These are phyloP conservation scores for Echiichthys vipera DNA, from an alignment of 2,797 vertebrate species.

Conservation along the genomic window DNA sequence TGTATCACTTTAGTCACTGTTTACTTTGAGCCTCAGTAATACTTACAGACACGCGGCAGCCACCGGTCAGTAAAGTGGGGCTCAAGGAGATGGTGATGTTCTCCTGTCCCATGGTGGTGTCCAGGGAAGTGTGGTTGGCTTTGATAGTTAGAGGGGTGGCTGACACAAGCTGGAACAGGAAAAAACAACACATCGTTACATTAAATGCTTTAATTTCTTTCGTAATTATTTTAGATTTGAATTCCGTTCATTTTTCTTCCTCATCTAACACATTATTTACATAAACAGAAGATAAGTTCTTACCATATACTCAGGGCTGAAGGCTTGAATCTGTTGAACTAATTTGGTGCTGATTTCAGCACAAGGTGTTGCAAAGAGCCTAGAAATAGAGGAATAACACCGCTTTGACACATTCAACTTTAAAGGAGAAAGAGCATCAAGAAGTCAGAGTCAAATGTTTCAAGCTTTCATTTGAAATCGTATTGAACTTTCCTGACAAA, in stretches of 20 bases:
- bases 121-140: constrained; percentile 59
- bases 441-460: not conserved
- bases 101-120: constrained; percentile 39
- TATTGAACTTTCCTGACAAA: no score
- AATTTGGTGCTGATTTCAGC: constrained; percentile 29
- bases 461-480: no score
- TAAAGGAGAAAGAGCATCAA: not conserved
- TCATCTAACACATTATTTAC: not conserved
- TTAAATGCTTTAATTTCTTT: no score
- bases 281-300: not conserved
- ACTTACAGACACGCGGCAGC: constrained; percentile 61
- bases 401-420: not conserved
- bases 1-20: no score
- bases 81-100: constrained; percentile 39
- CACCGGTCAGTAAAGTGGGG: not conserved
- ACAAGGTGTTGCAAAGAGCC: constrained; percentile 58
- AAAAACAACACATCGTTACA: accelerated
- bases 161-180: constrained; percentile 51
- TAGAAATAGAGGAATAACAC: not conserved
- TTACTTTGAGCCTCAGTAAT: not conserved
- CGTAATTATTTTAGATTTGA: not conserved
- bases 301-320: constrained; percentile 46
- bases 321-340: constrained; percentile 47
- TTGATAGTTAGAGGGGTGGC: not conserved
- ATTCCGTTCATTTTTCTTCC: not conserved